Conservation (phyloP, 2,113 vertebrate species). For the Passer domesticus region DNA sequence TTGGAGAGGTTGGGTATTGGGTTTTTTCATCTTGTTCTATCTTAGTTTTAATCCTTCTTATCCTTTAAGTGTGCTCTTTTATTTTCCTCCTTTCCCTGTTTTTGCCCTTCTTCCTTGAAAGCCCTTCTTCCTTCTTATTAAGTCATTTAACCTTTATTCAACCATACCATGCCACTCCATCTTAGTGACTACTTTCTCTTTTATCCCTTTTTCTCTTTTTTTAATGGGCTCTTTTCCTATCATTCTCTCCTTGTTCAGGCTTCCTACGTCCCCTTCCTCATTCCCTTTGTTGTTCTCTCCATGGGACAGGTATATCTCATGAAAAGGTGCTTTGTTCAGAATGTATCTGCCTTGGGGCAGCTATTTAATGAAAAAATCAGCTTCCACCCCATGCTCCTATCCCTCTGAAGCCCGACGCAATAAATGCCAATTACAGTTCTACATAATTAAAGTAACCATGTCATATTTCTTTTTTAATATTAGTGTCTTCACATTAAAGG, state of each 20-base stretch:
- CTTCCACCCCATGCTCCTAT: slow-evolving; percentile 33
- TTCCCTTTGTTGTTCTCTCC: slow-evolving; percentile 49
- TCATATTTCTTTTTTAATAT: slow-evolving; percentile 27
- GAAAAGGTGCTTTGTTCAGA: slow-evolving; percentile 62
- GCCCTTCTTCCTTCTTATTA: neutral
- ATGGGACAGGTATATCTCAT: slow-evolving; percentile 51
- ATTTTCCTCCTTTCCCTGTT: neutral
- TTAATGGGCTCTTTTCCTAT: slow-evolving; percentile 32
- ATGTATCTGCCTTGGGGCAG: slow-evolving; percentile 51
- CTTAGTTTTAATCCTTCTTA: slow-evolving; percentile 12
- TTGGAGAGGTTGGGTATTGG: neutral
- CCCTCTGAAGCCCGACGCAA: slow-evolving; percentile 25
- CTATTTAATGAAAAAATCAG: slow-evolving; percentile 56
- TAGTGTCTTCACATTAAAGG: slow-evolving; percentile 16
- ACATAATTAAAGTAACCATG: slow-evolving; percentile 58
- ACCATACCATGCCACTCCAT: neutral
- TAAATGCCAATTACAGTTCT: slow-evolving; percentile 57
- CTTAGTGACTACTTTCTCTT: slow-evolving; percentile 12
- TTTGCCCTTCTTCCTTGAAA: neutral
- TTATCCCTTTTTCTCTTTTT: slow-evolving; percentile 6
- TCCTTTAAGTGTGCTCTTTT: neutral
- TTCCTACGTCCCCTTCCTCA: neutral
- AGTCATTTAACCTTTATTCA: slow-evolving; percentile 28
- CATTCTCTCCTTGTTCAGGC: neutral
- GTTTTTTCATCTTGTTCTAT: neutral